Percentiles rank a stretch among this genome's conserved stretches.
Evolutionary conservation across 2,888 invertebrate species (phyloP).

Genomic region (Aspidiotus rigidus): DNA sequence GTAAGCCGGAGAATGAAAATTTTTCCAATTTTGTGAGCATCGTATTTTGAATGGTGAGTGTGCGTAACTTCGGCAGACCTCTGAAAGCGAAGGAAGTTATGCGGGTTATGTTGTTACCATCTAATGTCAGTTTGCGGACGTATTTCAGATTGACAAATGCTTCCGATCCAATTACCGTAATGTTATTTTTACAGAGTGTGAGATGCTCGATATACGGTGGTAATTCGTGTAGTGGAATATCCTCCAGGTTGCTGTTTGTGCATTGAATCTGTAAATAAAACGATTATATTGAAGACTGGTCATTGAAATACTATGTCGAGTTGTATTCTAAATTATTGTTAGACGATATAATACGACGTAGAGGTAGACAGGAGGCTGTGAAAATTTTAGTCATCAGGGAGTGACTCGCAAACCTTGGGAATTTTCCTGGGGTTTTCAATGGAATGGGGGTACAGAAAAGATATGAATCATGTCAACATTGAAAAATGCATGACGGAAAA

Average conservation of each 20-base stretch:
- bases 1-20: conserved; percentile 74
- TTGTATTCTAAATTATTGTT: too few species aligned
- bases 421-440: too few species aligned
- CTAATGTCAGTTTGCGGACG: conserved; percentile 70
- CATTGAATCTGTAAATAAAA: conserved; percentile 63
- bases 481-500: too few species aligned
- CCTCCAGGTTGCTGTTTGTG: conserved; percentile 71
- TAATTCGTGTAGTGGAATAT: conserved; percentile 65
- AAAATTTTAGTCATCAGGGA: too few species aligned
- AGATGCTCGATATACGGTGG: conserved; percentile 73
- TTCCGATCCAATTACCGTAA: conserved; percentile 69
- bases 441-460: too few species aligned
- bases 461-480: too few species aligned
- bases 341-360: too few species aligned
- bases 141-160: conserved; percentile 73
- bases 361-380: too few species aligned
- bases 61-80: conserved; percentile 65
- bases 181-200: conserved; percentile 74
- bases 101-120: conserved; percentile 74
- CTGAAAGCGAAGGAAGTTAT: conserved; percentile 80
- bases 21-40: conserved; percentile 69
- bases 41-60: conserved; percentile 77
- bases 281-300: background rate
- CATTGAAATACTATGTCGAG: background rate
- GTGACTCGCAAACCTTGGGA: too few species aligned